phyloP scores from a whole-genome alignment of 2,888 invertebrate species.

The Drosophila macrospina region DNA sequence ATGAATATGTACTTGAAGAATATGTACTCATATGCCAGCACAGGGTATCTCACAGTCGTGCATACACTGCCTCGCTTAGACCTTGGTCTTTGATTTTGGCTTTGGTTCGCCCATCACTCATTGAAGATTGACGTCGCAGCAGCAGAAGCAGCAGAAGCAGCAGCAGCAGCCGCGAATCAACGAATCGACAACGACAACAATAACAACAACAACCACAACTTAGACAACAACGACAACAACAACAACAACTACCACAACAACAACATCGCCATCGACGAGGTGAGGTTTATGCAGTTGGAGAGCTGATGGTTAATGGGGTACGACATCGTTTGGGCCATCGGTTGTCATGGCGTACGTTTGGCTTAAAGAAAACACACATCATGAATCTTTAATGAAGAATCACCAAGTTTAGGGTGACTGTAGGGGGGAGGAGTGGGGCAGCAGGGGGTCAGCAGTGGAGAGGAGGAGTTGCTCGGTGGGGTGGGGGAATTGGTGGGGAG shows the following conservation, averaged over 20 bases:
- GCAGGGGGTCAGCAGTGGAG: no score
- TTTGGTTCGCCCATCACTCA: constrained; percentile 58
- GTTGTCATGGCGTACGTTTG: constrained; percentile 62
- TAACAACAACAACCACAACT: constrained; percentile 36
- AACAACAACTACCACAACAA: constrained; percentile 35
- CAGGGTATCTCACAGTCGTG: constrained; percentile 32
- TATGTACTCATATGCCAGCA: no score
- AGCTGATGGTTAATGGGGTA: constrained; percentile 45
- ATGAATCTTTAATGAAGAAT: constrained; percentile 84
- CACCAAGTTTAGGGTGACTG: constrained; percentile 60
- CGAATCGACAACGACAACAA: constrained; percentile 41
- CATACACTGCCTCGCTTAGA: neutral
- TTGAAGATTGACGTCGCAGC: constrained; percentile 71
- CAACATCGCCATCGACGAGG: constrained; percentile 17
- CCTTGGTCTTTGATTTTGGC: constrained; percentile 42
- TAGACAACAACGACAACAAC: constrained; percentile 29
- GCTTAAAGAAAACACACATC: constrained; percentile 79
- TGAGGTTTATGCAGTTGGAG: constrained; percentile 47
- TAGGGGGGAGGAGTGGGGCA: no score
- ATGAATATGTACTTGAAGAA: no score
- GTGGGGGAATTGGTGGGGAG: no score
- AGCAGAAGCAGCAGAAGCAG: constrained; percentile 53
- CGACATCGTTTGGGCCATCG: constrained; percentile 43
- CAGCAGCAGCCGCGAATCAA: constrained; percentile 41
- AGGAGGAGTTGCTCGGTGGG: no score